Evolutionary conservation across 2,888 invertebrate genomes (phyloP).

Genomic region (Lepetodrilus schrolli): DNA sequence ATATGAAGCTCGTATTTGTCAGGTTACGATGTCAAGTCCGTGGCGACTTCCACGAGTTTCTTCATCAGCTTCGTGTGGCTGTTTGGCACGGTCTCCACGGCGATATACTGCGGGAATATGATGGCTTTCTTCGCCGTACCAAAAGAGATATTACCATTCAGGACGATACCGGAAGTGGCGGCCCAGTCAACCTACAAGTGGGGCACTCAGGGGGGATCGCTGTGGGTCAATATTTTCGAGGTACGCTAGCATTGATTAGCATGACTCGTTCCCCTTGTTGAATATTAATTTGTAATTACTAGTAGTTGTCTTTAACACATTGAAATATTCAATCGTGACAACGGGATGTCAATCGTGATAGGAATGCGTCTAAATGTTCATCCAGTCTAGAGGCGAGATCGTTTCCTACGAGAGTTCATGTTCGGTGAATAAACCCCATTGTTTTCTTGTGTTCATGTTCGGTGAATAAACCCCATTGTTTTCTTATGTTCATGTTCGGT

Average conservation of each 20-base stretch:
- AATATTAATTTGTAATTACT: neutral
- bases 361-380: too few relatives aligned
- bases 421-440: too few relatives aligned
- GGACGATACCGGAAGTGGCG: neutral
- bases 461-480: too few relatives aligned
- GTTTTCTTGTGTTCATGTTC: too few relatives aligned
- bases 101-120: conserved; percentile 3
- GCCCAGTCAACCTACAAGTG: neutral
- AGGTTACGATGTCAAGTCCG: conserved; percentile 4
- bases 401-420: too few relatives aligned
- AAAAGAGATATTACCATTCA: neutral
- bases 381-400: too few relatives aligned
- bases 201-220: conserved; percentile 6
- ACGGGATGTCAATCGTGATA: too few relatives aligned
- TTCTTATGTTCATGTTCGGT: too few relatives aligned
- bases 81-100: conserved; percentile 12
- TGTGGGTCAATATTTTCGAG: conserved; percentile 19
- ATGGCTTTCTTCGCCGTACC: conserved; percentile 7
- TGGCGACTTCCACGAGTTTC: neutral
- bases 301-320: too few relatives aligned
- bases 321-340: too few relatives aligned
- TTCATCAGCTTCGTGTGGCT: conserved; percentile 2
- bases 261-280: neutral
- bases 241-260: too few relatives aligned
- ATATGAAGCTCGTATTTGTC: neutral